Evolutionary conservation across 2,113 vertebrate genomes (phyloP).

Genomic region (Fukomys damarensis): DNA sequence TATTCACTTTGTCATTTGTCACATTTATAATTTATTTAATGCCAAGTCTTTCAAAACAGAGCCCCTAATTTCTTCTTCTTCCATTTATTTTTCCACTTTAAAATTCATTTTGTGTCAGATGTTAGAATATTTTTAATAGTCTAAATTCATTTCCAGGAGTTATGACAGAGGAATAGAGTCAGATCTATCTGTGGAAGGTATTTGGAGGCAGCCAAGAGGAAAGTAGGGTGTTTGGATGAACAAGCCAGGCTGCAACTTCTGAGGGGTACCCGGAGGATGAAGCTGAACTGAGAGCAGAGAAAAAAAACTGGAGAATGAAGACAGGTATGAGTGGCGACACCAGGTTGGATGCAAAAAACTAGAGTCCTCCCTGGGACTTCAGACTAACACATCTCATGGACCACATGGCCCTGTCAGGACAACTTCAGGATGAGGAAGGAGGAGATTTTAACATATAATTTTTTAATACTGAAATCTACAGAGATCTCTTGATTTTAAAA

Average conservation of each 20-base stretch:
- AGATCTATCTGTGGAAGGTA: not conserved
- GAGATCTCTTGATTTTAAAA: conserved; percentile 29
- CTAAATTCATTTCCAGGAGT: not conserved
- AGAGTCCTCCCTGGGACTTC: not conserved
- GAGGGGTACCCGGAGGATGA: not conserved
- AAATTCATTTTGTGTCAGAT: not conserved
- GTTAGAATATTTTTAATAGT: not conserved
- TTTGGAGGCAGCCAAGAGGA: not conserved
- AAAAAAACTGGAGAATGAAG: not conserved
- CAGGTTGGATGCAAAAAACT: not conserved
- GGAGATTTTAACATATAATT: not conserved
- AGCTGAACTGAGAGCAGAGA: not conserved
- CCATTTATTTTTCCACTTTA: not conserved
- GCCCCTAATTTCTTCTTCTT: not conserved
- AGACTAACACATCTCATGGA: not conserved
- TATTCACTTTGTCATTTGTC: not conserved
- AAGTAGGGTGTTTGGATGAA: not conserved
- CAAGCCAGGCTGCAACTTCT: not conserved
- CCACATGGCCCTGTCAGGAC: not conserved
- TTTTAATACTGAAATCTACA: not conserved
- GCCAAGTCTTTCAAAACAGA: not conserved
- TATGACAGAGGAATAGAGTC: not conserved
- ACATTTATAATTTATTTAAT: not conserved
- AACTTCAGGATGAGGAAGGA: not conserved
- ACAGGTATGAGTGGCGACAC: not conserved